Evolutionary conservation across 2,113 vertebrate species (phyloP).

Genomic region (Phyllostomus discolor): DNA sequence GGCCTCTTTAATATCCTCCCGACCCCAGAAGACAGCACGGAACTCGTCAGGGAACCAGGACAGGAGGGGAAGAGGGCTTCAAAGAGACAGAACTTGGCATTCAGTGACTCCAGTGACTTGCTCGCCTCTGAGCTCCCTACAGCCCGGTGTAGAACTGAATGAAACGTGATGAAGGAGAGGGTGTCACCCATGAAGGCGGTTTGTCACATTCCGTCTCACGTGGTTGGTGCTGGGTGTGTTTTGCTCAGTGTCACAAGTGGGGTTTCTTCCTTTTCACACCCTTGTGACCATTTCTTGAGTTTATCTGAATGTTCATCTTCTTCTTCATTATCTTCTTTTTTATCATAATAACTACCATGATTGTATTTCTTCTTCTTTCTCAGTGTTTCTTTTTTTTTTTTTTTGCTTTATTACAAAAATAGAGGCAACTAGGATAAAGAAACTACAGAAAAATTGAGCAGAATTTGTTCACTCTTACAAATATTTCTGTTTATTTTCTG

Average conservation of each 20-base stretch:
- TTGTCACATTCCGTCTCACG: not conserved
- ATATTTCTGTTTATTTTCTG: not conserved
- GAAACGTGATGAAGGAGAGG: not conserved
- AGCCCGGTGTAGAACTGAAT: not conserved
- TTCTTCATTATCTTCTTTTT: not conserved
- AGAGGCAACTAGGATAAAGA: not conserved
- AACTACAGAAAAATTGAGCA: not conserved
- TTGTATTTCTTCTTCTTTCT: not conserved
- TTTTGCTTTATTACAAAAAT: not conserved
- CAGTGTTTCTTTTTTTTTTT: not conserved
- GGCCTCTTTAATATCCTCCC: not conserved
- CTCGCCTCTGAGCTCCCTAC: not conserved
- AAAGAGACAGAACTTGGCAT: too few relatives aligned
- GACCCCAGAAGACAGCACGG: not conserved
- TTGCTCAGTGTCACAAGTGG: not conserved
- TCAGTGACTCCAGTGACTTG: not conserved
- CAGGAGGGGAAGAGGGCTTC: too few relatives aligned
- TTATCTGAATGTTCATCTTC: not conserved
- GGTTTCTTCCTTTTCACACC: not conserved
- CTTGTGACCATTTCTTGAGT: not conserved
- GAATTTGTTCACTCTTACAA: not conserved
- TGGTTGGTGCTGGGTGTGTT: not conserved
- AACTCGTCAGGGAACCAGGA: not conserved
- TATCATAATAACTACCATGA: not conserved
- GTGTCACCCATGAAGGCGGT: not conserved